These are phyloP conservation scores for Gambelia wislizenii DNA, from an alignment of 2,797 vertebrate species.

Conservation along the genomic window DNA sequence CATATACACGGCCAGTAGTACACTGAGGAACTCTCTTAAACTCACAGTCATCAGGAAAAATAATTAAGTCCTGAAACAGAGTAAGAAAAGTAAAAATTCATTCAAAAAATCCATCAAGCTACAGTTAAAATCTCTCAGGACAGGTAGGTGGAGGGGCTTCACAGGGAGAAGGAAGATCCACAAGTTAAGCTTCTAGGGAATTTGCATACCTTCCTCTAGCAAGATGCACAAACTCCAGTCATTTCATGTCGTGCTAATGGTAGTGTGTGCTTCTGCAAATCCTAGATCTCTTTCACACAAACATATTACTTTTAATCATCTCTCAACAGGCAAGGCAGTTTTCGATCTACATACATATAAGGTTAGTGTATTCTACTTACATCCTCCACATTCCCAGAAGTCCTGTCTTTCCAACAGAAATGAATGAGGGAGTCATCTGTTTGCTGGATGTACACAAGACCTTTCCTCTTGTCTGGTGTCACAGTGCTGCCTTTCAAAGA, in stretches of 20 bases:
- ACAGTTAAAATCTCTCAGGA: background rate
- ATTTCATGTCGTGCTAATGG: background rate
- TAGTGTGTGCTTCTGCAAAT: background rate
- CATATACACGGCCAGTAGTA: conserved; percentile 94
- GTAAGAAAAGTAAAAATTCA: background rate
- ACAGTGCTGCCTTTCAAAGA: conserved; percentile 92
- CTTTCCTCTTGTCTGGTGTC: conserved; percentile 96
- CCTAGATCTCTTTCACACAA: background rate
- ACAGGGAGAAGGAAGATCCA: background rate
- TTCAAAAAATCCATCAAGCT: background rate
- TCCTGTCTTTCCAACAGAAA: conserved; percentile 98
- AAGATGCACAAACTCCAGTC: background rate
- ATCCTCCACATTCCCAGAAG: conserved; percentile 90
- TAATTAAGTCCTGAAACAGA: conserved; percentile 89
- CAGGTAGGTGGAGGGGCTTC: too few relatives aligned
- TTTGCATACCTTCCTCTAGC: background rate
- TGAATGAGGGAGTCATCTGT: conserved; percentile 97
- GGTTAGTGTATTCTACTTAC: conserved; percentile 79
- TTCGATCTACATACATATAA: background rate
- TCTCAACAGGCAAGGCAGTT: background rate
- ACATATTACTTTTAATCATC: background rate
- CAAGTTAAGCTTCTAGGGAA: background rate
- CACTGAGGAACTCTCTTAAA: conserved; percentile 96
- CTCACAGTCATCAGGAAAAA: conserved; percentile 98
- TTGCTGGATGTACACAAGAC: conserved; percentile 94